Conservation (phyloP, 2,113 vertebrate species). For the Eublepharis macularius region DNA sequence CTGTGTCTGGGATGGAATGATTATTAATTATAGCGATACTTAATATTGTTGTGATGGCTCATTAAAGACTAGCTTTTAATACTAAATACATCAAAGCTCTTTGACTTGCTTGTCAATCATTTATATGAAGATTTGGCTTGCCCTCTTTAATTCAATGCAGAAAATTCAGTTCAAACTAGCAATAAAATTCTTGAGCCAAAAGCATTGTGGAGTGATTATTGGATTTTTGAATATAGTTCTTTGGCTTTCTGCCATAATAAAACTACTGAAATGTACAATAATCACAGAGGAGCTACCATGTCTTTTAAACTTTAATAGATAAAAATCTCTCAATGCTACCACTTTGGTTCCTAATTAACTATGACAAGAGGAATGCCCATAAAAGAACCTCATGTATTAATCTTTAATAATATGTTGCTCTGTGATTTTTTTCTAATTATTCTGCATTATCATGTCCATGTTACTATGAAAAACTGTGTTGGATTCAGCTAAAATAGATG, state of each 20-base stretch:
- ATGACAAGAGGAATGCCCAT: not conserved
- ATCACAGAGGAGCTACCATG: not conserved
- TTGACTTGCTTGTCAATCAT: not conserved
- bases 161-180: not conserved
- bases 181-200: not conserved
- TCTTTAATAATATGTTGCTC: not conserved
- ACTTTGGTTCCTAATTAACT: not conserved
- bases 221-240: constrained; percentile 11
- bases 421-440: not conserved
- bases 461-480: not conserved
- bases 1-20: not conserved
- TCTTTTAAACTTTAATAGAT: not conserved
- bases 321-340: not conserved
- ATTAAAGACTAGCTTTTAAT: not conserved
- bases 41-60: not conserved
- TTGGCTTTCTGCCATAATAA: not conserved
- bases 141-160: not conserved
- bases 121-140: not conserved
- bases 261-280: constrained; percentile 1
- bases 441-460: not conserved
- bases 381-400: not conserved
- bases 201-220: constrained; percentile 1
- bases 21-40: not conserved
- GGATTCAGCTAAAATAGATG: not conserved
- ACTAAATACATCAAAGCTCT: too few species aligned